Evolutionary conservation across 2,888 invertebrate genomes (phyloP), one percentile per base, ranked within the genome.

Genomic region (Lochmaea capreae): DNA sequence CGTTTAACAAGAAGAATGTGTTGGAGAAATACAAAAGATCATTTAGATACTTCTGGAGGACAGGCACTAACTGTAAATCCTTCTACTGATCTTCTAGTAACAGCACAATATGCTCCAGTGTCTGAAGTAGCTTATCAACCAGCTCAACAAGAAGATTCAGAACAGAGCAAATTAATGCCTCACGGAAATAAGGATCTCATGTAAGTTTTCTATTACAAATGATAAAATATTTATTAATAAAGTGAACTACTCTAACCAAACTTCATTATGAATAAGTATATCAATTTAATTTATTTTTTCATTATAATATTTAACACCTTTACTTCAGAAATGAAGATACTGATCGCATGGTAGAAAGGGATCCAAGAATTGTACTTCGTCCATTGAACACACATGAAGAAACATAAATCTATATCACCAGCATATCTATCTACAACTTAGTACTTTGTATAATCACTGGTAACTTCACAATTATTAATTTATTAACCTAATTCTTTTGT

Each of bases 81-180:
- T 66, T 93, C 93, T 63, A 94, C 93, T 49, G 94, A 94, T 88
- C 90, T 93, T 46, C 88, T 94, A 79, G 93, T 94, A 66, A 91
- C 92, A 0, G 93, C 93, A 46, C 93, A 93, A 87, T 93, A 94
- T 87, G 93, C 92, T 63, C 93, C 93, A 0, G 93, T 93, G 18
- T 90, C 93, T 52, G 94, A 94, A 86, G 91, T 93, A 14, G 87
- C 88, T 33, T 89, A 89, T 81, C 89, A 88, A 79, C 93, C 93
- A 62, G 90, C 91, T 3, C 90, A 90, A 14, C 90, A 90, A 69
- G 92, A 89, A 89, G 87, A 93, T 89, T 89, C 89, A 78, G 93
- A 94, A 84, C 91, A 92, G 84, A 90, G 93, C 83, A 93, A 93
- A 85, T 89, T 94, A 82, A 93, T 94, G 93, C 88, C 89, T 1